A percentile compares a stretch with the other conserved stretches of the same genome.
phyloP scores from a whole-genome alignment of 2,797 vertebrate genomes.

The Melanotaenia trifasciata region DNA sequence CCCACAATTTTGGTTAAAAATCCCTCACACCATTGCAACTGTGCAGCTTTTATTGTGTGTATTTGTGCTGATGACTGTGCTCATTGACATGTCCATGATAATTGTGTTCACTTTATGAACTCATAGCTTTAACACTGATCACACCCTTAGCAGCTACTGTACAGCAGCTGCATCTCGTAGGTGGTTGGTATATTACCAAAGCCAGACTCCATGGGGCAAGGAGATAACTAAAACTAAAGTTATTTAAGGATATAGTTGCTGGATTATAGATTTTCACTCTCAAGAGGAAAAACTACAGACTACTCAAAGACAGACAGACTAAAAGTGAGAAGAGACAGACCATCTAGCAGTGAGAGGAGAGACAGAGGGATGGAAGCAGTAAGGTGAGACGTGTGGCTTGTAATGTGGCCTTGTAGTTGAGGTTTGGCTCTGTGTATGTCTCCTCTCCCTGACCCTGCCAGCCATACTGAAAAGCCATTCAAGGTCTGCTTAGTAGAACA shows the following conservation, averaged over 20 bases:
- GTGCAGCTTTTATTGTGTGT: neutral
- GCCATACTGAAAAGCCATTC: constrained; percentile 78
- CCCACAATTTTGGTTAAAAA: neutral
- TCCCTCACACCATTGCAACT: neutral
- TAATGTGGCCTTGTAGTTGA: constrained; percentile 71
- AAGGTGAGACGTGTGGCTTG: constrained; percentile 64
- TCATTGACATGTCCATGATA: neutral
- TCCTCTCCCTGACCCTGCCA: constrained; percentile 70
- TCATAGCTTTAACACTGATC: neutral
- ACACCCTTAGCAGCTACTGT: neutral
- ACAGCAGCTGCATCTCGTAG: neutral
- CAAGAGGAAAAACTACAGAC: constrained; percentile 15
- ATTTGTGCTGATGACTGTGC: neutral
- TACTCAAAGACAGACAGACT: constrained; percentile 28
- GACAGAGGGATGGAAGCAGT: constrained; percentile 29
- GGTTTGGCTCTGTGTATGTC: constrained; percentile 64
- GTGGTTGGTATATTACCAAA: too few relatives aligned
- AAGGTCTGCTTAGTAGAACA: constrained; percentile 67
- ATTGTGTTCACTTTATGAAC: neutral
- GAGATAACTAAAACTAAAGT: neutral
- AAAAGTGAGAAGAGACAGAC: constrained; percentile 29
- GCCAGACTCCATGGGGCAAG: neutral
- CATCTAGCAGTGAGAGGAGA: constrained; percentile 19
- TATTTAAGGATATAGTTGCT: neutral
- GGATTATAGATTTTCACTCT: neutral